Evolutionary conservation across 1,140 invertebrate species (phyloP).

Genomic region (Chironomus tepperi): DNA sequence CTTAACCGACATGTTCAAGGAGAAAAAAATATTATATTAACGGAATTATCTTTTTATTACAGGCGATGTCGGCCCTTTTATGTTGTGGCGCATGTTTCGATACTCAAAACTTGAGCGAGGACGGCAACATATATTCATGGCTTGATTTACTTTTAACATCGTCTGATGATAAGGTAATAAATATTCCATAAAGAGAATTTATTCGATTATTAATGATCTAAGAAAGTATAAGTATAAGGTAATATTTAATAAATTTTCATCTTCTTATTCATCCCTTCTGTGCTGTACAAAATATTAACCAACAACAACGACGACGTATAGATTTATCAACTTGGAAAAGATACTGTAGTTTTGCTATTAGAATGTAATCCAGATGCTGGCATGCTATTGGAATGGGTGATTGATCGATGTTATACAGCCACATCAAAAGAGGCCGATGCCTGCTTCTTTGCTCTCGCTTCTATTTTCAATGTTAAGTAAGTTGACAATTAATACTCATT

Average conservation of each 20-base stretch:
- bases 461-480: slow-evolving; percentile 91
- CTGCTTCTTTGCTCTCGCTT: slow-evolving; percentile 89
- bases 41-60: slow-evolving; percentile 34
- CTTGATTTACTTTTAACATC: slow-evolving; percentile 82
- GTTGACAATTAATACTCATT: slow-evolving; percentile 28
- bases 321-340: slow-evolving; percentile 83
- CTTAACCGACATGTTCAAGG: too few species aligned
- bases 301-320: slow-evolving; percentile 35
- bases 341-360: slow-evolving; percentile 86
- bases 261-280: background rate
- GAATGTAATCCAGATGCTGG: slow-evolving; percentile 95
- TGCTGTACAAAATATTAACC: too few species aligned
- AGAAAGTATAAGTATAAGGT: background rate
- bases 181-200: background rate
- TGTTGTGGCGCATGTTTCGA: slow-evolving; percentile 95
- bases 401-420: slow-evolving; percentile 94
- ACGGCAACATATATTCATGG: slow-evolving; percentile 91
- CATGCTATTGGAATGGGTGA: slow-evolving; percentile 90
- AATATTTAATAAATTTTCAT: slow-evolving; percentile 25
- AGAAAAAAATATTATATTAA: background rate
- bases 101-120: slow-evolving; percentile 68
- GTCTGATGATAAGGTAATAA: slow-evolving; percentile 71
- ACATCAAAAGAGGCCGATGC: slow-evolving; percentile 81
- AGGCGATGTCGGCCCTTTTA: slow-evolving; percentile 89
- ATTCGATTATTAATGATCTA: background rate